Conservation (phyloP, 53 echinoderm and acorn worm species). For the Mesocentrotus franciscanus region DNA sequence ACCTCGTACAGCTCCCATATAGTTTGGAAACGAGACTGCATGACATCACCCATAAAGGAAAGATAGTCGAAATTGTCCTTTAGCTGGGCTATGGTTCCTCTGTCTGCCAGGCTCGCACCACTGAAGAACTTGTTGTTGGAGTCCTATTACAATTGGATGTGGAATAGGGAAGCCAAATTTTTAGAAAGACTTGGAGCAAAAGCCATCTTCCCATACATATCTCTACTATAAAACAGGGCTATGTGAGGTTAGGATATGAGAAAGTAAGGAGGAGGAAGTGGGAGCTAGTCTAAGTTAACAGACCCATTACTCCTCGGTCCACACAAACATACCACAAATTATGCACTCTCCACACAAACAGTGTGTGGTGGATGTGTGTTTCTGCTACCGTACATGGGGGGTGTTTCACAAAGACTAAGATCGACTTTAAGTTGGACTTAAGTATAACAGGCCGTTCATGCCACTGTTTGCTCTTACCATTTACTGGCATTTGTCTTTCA, state of each 20-base stretch:
- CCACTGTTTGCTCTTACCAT: no score
- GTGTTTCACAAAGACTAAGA: no score
- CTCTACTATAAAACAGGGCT: neutral
- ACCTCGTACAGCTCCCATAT: slow-evolving; percentile 53
- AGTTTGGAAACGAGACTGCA: slow-evolving; percentile 51
- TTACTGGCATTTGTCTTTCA: no score
- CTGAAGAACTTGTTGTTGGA: slow-evolving; percentile 55
- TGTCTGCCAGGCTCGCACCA: slow-evolving; percentile 52
- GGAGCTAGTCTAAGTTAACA: no score
- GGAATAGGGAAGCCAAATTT: neutral
- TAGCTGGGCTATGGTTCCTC: slow-evolving; percentile 63
- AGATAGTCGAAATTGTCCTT: slow-evolving; percentile 56
- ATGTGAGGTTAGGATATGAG: no score
- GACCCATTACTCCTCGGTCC: no score
- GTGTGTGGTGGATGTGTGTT: no score
- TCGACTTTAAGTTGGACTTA: no score
- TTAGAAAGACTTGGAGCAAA: neutral
- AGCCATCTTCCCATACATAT: neutral
- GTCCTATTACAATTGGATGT: neutral
- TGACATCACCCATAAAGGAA: slow-evolving; percentile 49
- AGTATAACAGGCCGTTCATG: no score
- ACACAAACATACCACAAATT: neutral
- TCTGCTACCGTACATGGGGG: no score
- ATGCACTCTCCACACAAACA: no score
- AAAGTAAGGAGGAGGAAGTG: no score